Base-by-base conservation (phyloP, 1,140 invertebrate genomes). In the Drosophila parabipectinata region DNA sequence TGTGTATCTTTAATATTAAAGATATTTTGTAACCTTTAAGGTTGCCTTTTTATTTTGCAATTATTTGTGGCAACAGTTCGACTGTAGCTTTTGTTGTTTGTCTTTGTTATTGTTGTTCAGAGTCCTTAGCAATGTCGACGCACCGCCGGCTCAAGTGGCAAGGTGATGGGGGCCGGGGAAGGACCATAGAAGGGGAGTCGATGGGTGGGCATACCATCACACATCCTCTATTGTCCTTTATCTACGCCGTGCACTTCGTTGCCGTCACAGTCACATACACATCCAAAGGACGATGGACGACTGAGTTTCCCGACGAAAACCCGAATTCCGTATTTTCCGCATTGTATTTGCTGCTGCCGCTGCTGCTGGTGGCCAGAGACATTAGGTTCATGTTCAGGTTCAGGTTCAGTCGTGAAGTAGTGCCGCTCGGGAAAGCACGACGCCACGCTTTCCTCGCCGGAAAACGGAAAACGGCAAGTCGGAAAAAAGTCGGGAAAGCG, bases 381-480 rank as follows among this genome's bases (percentile, higher is more conserved):
- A 69, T 12, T 54, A 28, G 61, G 54, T 80, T 83, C 72, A 63
- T 63, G 39, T 63, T 47, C 51, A 67, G 80, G 44, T 60, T 72
- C 66, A 53, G 58, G 30, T 69, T 87, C 56, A 87, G 82, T 87
- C 82, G 75, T 87, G 75, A 88, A 87, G 74, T 82, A 87, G 76
- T 75, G 82, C 82, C 79, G 82, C 69, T 87, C 82, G 82, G 78
- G 75, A 69, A 69, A 87, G 79, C 83, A 88, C 72, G 72, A 53
- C 54, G 50, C 53, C 51, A 32, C 52, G 59, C 71, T 56, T 55
- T 63, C 34, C 41, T 37, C 41, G 41, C 41, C 59, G 50, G 53
- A 28, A 26, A 28, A n/a, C 21, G 24, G 18, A 8, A 37, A 37
- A 21, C 21, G 21, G 21, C 21, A 21, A 50, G 1, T 45, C 30